Conservation (phyloP, 2,888 invertebrate genomes). For the Polydrusus tereticollis region DNA sequence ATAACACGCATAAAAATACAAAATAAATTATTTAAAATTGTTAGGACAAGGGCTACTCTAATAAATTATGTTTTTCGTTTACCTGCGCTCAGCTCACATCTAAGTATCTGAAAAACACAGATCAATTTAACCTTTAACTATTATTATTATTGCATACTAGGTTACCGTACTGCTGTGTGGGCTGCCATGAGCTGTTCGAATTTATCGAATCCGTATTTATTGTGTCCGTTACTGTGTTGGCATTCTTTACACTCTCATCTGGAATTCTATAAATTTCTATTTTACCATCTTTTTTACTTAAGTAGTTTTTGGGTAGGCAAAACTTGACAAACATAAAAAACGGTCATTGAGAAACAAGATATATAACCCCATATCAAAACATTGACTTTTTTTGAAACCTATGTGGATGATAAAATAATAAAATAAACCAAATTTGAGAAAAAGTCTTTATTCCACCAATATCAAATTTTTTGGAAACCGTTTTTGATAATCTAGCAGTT, state of each 20-base stretch:
- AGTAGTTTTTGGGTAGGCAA: neutral
- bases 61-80: slow-evolving; percentile 48
- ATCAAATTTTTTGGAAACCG: no score
- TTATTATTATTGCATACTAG: slow-evolving; percentile 62
- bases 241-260: slow-evolving; percentile 65
- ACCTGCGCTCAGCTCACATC: slow-evolving; percentile 61
- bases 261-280: slow-evolving; percentile 61
- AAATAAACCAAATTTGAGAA: no score
- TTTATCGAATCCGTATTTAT: slow-evolving; percentile 65
- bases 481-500: no score
- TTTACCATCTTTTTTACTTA: slow-evolving; percentile 36
- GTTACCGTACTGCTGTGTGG: slow-evolving; percentile 63
- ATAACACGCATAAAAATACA: slow-evolving; percentile 46
- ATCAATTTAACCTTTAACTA: slow-evolving; percentile 59
- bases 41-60: slow-evolving; percentile 59
- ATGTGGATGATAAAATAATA: no score
- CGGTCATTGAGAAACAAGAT: no score
- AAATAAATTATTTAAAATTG: slow-evolving; percentile 50
- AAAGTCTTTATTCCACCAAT: no score
- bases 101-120: slow-evolving; percentile 65
- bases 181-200: slow-evolving; percentile 67
- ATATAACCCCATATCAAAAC: no score
- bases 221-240: slow-evolving; percentile 65
- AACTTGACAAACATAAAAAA: slow-evolving; percentile 15
- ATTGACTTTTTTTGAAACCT: no score